Evolutionary conservation across 2,113 vertebrate genomes (phyloP).

Genomic region (Nibea albiflora): DNA sequence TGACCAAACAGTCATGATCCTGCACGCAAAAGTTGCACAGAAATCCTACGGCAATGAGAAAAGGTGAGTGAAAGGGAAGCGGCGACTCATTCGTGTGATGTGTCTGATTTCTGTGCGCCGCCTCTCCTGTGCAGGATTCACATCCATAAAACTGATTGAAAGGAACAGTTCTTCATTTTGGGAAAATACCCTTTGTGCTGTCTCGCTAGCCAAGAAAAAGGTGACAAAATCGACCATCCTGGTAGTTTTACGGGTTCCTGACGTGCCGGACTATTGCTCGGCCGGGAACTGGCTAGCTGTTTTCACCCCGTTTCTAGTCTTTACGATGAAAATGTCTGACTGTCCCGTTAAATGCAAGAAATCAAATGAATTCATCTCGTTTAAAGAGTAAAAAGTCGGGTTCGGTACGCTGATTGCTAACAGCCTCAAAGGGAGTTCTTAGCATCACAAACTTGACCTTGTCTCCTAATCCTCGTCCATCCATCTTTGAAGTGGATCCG

Average conservation of each 20-base stretch:
- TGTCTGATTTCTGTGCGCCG: neutral
- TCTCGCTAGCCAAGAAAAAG: neutral
- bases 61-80: slow-evolving; percentile 82
- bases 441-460: neutral
- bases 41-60: slow-evolving; percentile 99
- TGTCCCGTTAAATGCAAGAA: too few species aligned
- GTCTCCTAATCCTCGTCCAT: neutral
- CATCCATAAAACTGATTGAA: neutral
- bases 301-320: too few species aligned
- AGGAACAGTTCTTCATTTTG: neutral
- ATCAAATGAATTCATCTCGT: too few species aligned
- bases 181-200: neutral
- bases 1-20: slow-evolving; percentile 99
- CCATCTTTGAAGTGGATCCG: neutral
- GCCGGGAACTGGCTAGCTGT: too few species aligned
- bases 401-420: neutral
- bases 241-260: too few species aligned
- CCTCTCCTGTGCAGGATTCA: neutral
- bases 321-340: too few species aligned
- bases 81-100: too few species aligned
- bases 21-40: slow-evolving; percentile 99
- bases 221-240: too few species aligned
- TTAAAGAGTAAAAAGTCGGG: too few species aligned
- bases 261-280: too few species aligned
- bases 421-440: slow-evolving; percentile 7